Evolutionary conservation across 2,797 vertebrate genomes (phyloP).

Genomic region (Rhyacichthys aspro): DNA sequence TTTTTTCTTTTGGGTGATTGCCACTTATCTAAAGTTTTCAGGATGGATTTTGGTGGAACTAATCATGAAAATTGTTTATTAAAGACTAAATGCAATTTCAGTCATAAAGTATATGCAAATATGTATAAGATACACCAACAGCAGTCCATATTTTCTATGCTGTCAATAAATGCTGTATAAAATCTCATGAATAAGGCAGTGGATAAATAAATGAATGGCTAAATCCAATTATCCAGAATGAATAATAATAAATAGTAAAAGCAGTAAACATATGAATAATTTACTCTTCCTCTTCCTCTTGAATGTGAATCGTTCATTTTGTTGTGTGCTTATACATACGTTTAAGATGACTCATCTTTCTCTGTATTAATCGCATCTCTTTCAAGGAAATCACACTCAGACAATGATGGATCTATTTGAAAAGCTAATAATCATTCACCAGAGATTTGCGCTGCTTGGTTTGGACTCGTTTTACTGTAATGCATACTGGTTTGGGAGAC

Average conservation of each 20-base stretch:
- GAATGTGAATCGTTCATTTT: constrained; percentile 1
- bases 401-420: constrained; percentile 4
- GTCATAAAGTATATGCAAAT: constrained; percentile 21
- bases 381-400: constrained; percentile 6
- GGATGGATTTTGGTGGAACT: constrained; percentile 22
- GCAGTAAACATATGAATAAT: constrained; percentile 13
- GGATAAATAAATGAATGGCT: constrained; percentile 8
- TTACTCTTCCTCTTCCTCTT: constrained; percentile 8
- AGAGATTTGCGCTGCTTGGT: constrained; percentile 1
- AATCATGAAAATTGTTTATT: constrained; percentile 25
- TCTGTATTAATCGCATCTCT: background rate
- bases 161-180: constrained; percentile 15
- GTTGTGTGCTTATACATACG: background rate
- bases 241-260: constrained; percentile 13
- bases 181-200: constrained; percentile 6
- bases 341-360: constrained; percentile 13
- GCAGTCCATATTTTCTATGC: background rate
- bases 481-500: background rate
- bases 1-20: no score
- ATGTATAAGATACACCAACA: constrained; percentile 2
- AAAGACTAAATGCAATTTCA: constrained; percentile 17
- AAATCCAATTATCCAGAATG: constrained; percentile 13
- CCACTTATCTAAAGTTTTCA: constrained; percentile 16
- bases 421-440: constrained; percentile 9
- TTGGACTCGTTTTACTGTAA: constrained; percentile 1